Conservation (phyloP, 2,113 vertebrate species). For the Rhombomys opimus region DNA sequence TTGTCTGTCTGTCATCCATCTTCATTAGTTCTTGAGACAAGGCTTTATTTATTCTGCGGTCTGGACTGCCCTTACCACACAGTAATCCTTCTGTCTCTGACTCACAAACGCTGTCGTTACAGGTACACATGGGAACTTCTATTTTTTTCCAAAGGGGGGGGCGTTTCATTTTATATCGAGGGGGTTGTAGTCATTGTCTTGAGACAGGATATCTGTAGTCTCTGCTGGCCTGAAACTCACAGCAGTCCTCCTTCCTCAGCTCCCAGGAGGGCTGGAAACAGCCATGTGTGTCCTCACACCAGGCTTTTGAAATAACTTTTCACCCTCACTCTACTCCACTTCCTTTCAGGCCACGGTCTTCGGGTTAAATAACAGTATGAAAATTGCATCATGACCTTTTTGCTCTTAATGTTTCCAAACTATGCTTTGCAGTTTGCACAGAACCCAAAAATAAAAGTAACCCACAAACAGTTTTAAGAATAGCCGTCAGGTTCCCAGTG, state of each 20-base stretch:
- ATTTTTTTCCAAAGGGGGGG: neutral
- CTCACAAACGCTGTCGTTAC: neutral
- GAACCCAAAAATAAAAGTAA: slow-evolving; percentile 28
- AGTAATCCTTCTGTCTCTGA: neutral
- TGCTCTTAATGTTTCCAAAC: slow-evolving; percentile 53
- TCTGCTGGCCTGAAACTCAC: neutral
- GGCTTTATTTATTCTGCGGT: neutral
- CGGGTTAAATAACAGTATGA: neutral
- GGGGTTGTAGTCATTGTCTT: neutral
- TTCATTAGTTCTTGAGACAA: neutral
- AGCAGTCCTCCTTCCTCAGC: neutral
- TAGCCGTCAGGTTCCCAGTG: neutral
- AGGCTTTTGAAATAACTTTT: neutral
- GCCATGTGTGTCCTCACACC: neutral
- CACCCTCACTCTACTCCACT: neutral
- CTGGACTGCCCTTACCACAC: neutral
- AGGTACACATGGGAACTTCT: too few species aligned
- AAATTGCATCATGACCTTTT: slow-evolving; percentile 29
- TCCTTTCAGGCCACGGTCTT: neutral
- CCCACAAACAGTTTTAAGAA: neutral
- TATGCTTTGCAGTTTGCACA: neutral
- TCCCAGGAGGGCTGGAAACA: neutral
- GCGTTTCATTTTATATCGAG: neutral
- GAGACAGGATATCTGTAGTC: neutral
- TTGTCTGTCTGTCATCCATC: neutral